Percentiles rank a stretch among this genome's conserved stretches.
These are phyloP conservation scores for Heliconius charithonia DNA, from an alignment of 2,888 invertebrate genomes.

Conservation along the genomic window DNA sequence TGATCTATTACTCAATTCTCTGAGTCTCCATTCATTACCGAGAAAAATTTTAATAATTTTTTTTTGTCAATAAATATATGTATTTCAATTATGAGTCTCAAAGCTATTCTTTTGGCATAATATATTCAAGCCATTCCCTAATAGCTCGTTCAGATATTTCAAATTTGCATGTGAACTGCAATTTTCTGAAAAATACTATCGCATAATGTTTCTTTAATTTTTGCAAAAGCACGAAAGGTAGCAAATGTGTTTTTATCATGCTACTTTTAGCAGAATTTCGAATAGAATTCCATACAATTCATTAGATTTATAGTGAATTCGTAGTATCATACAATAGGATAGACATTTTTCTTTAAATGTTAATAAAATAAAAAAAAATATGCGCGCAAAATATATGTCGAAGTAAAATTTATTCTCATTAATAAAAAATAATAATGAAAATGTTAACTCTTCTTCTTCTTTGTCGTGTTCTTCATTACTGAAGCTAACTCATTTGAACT, in stretches of 20 bases:
- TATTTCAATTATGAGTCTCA: neutral
- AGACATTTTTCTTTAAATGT: too few species aligned
- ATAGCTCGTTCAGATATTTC: slow-evolving; percentile 31
- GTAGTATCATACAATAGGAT: neutral
- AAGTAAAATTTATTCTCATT: too few species aligned
- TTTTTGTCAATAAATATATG: neutral
- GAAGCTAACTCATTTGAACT: too few species aligned
- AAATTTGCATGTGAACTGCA: slow-evolving; percentile 43
- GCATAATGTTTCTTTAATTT: slow-evolving; percentile 42
- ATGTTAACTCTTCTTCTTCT: too few species aligned
- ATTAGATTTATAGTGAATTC: slow-evolving; percentile 6
- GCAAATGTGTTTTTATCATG: slow-evolving; percentile 37
- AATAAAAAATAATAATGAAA: too few species aligned
- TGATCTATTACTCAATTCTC: too few species aligned
- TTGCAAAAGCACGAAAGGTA: slow-evolving; percentile 37
- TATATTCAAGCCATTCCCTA: slow-evolving; percentile 16
- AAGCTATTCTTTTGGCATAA: neutral
- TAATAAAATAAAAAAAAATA: neutral
- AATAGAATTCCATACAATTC: slow-evolving; percentile 18
- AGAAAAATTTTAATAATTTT: too few species aligned
- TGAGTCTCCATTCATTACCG: too few species aligned
- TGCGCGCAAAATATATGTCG: too few species aligned
- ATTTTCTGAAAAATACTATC: slow-evolving; percentile 36
- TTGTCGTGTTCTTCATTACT: too few species aligned
- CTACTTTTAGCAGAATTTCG: slow-evolving; percentile 26